Base-by-base conservation (phyloP, 2,888 invertebrate species). In the Pollenia angustigena region DNA sequence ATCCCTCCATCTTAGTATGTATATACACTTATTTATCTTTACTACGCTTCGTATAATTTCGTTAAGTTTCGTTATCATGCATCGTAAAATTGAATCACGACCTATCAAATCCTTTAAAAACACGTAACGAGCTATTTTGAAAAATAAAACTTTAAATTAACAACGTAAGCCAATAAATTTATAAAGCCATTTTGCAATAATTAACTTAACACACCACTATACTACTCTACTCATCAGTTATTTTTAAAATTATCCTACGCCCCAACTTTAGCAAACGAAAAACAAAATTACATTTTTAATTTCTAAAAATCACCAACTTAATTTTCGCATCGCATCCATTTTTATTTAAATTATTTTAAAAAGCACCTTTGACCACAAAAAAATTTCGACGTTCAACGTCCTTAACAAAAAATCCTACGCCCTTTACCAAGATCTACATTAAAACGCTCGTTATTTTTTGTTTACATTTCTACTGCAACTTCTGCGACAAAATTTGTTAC, bases 331-430 rank as follows among this genome's bases (percentile, higher is more conserved):
- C 74, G 84, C 84, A 74, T 84, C 44, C 68, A 42, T 76, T 83
- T 78, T 79, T 60, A 71, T 62, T 60, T 79, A 12, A 46, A 72
- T 54, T 72, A 72, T 79, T 69, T 72, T 42, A 18, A 44, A 50
- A 48, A 66, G 74, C 84, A 85, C 84, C 74, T 68, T 68, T 68
- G 74, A 72, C 44, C 18, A 48, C 14, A 74, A 42, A 44, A 64
- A 79, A 79, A 16, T 52, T 85, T 85, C 84, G 84, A 85, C 84
- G 84, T 85, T 79, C 84, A 52, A 46, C 79, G 79, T 85, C 84
- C 60, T 44, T 56, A 48, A 11, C 18, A 50, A 48, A 54, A 56
- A 54, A 40, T 76, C 62, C 84, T 54, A 56, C 83, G 84, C 81
- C 75, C 52, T 72, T 50, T 52, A 54, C 44, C 66, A 64, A 72